These are phyloP conservation scores for Chaetoderma sp. DNA, from an alignment of 2,888 invertebrate species.

Conservation along the genomic window DNA sequence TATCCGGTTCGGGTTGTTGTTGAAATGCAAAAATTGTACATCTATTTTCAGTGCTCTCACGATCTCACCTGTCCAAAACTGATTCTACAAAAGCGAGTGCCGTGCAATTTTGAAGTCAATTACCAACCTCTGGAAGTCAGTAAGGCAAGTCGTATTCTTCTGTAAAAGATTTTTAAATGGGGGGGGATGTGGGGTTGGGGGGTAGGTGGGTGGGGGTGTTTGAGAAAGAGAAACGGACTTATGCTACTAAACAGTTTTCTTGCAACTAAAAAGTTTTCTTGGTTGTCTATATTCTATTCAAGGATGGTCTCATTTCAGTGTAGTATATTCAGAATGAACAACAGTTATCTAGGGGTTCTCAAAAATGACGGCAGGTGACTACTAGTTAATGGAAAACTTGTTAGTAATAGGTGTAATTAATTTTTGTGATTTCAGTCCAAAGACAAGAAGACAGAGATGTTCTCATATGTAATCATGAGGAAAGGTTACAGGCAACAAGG, in stretches of 20 bases:
- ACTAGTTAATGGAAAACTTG: too few species aligned
- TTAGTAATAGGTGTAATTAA: too few species aligned
- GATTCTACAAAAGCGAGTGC: conserved; percentile 74
- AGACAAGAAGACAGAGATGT: conserved; percentile 74
- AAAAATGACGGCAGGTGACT: too few species aligned
- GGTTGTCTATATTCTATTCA: background rate
- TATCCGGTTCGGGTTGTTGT: too few species aligned
- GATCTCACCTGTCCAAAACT: conserved; percentile 83
- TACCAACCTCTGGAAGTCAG: conserved; percentile 71
- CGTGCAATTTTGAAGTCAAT: conserved; percentile 82
- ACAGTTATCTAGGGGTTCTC: too few species aligned
- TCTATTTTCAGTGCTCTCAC: conserved; percentile 84
- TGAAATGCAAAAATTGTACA: too few species aligned
- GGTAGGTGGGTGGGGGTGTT: background rate
- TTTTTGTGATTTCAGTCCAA: too few species aligned
- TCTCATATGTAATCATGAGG: conserved; percentile 84
- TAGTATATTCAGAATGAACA: too few species aligned
- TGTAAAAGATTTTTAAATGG: background rate
- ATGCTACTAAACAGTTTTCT: too few species aligned
- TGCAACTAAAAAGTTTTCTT: too few species aligned
- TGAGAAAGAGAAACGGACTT: too few species aligned
- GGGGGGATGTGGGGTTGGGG: background rate
- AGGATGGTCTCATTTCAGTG: conserved; percentile 6
- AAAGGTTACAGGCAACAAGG: conserved; percentile 74
- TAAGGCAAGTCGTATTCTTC: background rate